These are phyloP conservation scores for Falcaria lacertinaria DNA, from an alignment of 2,888 invertebrate genomes.

Conservation along the genomic window DNA sequence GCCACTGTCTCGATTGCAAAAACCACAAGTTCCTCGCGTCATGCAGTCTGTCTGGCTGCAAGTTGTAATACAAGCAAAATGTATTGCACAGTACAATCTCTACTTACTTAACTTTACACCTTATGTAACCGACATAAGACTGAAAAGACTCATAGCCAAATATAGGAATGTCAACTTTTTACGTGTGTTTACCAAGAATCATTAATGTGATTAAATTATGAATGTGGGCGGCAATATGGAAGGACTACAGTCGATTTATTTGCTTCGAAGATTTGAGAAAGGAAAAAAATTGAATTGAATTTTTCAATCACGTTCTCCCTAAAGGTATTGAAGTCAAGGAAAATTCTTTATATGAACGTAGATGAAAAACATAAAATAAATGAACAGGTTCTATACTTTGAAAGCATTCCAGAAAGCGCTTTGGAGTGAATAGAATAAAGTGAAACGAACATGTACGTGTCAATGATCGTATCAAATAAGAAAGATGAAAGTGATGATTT, in stretches of 20 bases:
- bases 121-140: constrained; percentile 18
- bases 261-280: not conserved
- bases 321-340: no score
- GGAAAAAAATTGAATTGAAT: not conserved
- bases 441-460: no score
- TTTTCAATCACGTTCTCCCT: no score
- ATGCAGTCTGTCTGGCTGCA: constrained; percentile 61
- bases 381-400: no score
- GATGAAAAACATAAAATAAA: no score
- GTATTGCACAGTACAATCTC: constrained; percentile 12
- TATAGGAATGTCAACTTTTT: not conserved
- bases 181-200: not conserved
- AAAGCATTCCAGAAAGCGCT: no score
- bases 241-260: not conserved
- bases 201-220: not conserved
- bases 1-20: constrained; percentile 55
- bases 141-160: constrained; percentile 1
- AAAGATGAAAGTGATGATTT: no score
- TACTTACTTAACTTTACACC: constrained; percentile 24
- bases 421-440: no score
- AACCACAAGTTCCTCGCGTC: constrained; percentile 66
- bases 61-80: constrained; percentile 54
- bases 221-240: not conserved
- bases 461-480: no score
- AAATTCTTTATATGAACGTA: no score